phyloP scores from a whole-genome alignment of 2,113 vertebrate genomes.

The Empidonax alnorum region DNA sequence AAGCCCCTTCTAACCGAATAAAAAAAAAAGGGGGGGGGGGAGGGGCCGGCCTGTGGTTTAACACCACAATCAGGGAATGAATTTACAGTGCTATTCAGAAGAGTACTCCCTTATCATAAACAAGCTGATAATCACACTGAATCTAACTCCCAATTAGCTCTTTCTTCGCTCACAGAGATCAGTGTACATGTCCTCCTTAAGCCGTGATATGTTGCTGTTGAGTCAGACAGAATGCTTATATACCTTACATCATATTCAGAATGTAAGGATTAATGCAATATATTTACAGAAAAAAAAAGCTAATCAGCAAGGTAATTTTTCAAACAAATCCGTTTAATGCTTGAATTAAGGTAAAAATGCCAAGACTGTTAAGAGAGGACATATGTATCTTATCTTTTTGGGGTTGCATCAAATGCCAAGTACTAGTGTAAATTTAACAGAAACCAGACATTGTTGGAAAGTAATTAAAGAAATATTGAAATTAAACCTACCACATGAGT shows the following conservation, averaged over 20 bases:
- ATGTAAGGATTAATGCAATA: constrained; percentile 71
- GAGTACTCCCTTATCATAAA: constrained; percentile 80
- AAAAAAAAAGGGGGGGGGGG: not conserved
- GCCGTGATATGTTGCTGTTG: constrained; percentile 65
- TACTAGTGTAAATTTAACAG: constrained; percentile 76
- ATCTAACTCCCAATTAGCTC: constrained; percentile 81
- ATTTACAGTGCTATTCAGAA: constrained; percentile 81
- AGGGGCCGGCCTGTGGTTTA: constrained; percentile 71
- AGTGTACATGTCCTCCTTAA: constrained; percentile 66
- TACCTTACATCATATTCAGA: constrained; percentile 67
- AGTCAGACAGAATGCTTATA: constrained; percentile 62
- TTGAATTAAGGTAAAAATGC: constrained; percentile 78
- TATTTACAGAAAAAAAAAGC: constrained; percentile 66
- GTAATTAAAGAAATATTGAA: constrained; percentile 82
- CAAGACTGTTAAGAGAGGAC: constrained; percentile 77
- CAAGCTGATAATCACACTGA: constrained; percentile 80
- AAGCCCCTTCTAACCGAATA: constrained; percentile 67
- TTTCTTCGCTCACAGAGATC: constrained; percentile 63
- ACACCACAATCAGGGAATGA: constrained; percentile 69
- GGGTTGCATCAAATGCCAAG: constrained; percentile 77
- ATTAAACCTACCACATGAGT: constrained; percentile 73
- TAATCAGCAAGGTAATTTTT: constrained; percentile 79
- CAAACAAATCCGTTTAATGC: constrained; percentile 63
- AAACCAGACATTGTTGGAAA: constrained; percentile 80
- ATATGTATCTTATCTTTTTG: constrained; percentile 81